Base-by-base conservation (phyloP, 2,888 invertebrate genomes). In the Dasysyrphus tricinctus region DNA sequence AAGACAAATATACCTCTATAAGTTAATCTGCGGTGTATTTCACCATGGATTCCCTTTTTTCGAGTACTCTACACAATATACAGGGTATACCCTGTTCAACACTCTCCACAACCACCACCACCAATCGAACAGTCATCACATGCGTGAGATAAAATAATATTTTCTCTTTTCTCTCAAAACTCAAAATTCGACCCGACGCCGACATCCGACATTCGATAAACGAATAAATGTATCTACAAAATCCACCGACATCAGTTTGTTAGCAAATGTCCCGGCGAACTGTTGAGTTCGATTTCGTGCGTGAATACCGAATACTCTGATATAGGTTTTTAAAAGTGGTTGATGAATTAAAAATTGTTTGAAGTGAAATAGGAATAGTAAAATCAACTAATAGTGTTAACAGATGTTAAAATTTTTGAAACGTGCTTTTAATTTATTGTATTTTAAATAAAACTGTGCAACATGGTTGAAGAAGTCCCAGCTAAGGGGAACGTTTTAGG, bases 401-500 rank as follows among this genome's bases (percentile, higher is more conserved):
- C 67, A 47, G 19, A 72, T 59, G 65, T 49, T n/a, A 72, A 47
- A 32, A 47, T 8, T 32, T 32, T 29, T 42, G 34, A 57, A 72
- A 63, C 49, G 65, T 56, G 32, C 12, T n/a, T 16, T 16, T 44
- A 9, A 34, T 19, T 47, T 19, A 39, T 61, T 56, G 39, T 7
- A 32, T 8, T 74, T 44, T 12, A 59, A 75, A 42, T 51, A 19
- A 63, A 56, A 69, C 19, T 47, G 32, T 32, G 9, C 80, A 89
- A 88, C 65, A 92, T 91, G 90, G 90, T 90, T 88, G 94, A 94
- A 92, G 94, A 94, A 89, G 94, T 94, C 88, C 93, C 93, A 44
- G 93, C 94, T 1, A 94, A 90, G 90, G 94, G 94, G 91, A 94
- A 94, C 90, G 89, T 94, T 89, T 92, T 94, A 88, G 94, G 94